These are phyloP conservation scores for Aurelia coerulea DNA, from an alignment of 30 jellyfish, hydroid and myxozoan genomes.

Conservation along the genomic window DNA sequence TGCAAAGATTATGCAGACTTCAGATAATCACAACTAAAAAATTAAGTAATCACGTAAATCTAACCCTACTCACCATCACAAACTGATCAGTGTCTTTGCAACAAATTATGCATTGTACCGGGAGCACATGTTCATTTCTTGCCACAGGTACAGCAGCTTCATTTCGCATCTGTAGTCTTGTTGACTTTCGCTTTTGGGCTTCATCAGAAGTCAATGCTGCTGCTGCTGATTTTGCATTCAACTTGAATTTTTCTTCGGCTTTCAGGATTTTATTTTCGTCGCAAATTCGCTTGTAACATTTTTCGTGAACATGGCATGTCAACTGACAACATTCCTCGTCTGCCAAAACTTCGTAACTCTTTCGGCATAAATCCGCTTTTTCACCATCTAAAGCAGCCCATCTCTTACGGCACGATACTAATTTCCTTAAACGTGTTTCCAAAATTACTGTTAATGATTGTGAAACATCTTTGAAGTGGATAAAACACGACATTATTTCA, in stretches of 20 bases:
- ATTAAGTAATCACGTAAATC: background rate
- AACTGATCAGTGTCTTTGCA: constrained; percentile 20
- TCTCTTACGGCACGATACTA: constrained; percentile 24
- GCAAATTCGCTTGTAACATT: too few species aligned
- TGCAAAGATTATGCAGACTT: too few species aligned
- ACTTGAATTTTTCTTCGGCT: too few species aligned
- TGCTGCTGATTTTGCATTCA: too few species aligned
- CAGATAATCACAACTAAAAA: too few species aligned
- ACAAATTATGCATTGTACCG: background rate
- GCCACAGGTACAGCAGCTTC: too few species aligned
- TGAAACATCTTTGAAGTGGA: background rate
- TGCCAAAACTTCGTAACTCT: constrained; percentile 14
- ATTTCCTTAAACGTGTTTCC: constrained; percentile 7
- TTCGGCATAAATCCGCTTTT: constrained; percentile 10
- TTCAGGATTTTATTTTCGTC: too few species aligned
- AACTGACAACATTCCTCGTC: constrained; percentile 14
- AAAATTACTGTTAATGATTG: background rate
- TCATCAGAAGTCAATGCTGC: too few species aligned
- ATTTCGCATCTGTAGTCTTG: too few species aligned
- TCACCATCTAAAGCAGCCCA: constrained; percentile 31
- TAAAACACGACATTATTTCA: constrained; percentile 18
- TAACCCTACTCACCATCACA: constrained; percentile 23
- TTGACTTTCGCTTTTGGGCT: too few species aligned
- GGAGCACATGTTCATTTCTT: too few species aligned
- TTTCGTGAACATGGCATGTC: too few species aligned